These are phyloP conservation scores for Sphaerophoria rueppellii DNA, from an alignment of 2,888 invertebrate species.

Conservation along the genomic window DNA sequence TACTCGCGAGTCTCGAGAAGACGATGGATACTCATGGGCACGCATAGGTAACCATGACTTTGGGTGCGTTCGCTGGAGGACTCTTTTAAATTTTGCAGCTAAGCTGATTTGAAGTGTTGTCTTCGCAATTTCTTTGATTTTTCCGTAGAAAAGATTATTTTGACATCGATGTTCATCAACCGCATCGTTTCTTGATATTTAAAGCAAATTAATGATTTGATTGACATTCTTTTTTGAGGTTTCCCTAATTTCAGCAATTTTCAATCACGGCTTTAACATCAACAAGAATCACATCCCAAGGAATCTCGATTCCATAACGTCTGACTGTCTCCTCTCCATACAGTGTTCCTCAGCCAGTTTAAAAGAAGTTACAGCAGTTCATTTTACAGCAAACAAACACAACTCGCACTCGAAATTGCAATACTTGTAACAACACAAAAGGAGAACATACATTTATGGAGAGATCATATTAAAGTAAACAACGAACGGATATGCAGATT, in stretches of 20 bases:
- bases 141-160: slow-evolving; percentile 9
- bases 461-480: not conserved
- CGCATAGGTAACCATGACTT: not conserved
- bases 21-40: not conserved
- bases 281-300: no score
- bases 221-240: no score
- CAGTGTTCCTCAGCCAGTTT: no score
- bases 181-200: no score
- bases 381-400: slow-evolving; percentile 37
- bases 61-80: not conserved
- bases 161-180: slow-evolving; percentile 18
- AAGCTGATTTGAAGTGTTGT: slow-evolving; percentile 22
- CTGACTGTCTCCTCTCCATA: slow-evolving; percentile 26
- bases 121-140: not conserved
- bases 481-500: slow-evolving; percentile 70
- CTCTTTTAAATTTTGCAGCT: not conserved
- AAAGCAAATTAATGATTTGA: no score
- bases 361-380: slow-evolving; percentile 44
- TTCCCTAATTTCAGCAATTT: no score
- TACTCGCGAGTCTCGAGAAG: not conserved
- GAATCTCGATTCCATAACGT: slow-evolving; percentile 63
- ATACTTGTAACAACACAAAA: slow-evolving; percentile 40
- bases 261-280: no score
- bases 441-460: not conserved
- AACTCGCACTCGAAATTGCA: slow-evolving; percentile 27